A percentile compares a stretch with the other conserved stretches of the same genome.
phyloP scores from a whole-genome alignment of 1,140 invertebrate species.

The Drosophila azteca region DNA sequence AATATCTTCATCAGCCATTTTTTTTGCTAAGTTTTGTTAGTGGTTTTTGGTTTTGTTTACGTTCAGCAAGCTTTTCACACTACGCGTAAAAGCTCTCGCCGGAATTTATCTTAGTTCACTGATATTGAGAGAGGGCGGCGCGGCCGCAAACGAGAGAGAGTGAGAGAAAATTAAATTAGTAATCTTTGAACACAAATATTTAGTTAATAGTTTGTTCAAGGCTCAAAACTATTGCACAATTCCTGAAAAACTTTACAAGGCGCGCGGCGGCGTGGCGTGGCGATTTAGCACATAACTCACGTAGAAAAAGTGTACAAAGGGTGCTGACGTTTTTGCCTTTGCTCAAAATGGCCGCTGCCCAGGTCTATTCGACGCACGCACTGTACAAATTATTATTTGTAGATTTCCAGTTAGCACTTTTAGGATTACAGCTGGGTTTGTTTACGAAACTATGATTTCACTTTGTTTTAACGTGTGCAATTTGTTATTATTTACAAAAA shows the following conservation, averaged over 20 bases:
- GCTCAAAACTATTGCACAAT: too few species aligned
- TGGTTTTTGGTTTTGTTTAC: constrained; percentile 58
- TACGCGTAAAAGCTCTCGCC: constrained; percentile 47
- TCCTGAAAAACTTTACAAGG: not conserved
- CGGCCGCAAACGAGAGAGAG: constrained; percentile 4
- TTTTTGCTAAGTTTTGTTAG: too few species aligned
- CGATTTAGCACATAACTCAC: constrained; percentile 27
- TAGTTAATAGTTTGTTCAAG: too few species aligned
- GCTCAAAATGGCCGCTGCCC: constrained; percentile 74
- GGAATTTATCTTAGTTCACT: constrained; percentile 40
- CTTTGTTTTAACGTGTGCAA: not conserved
- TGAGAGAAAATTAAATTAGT: constrained; percentile 18
- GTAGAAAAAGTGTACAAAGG: constrained; percentile 36
- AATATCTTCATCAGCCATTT: constrained; percentile 83
- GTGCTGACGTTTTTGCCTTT: constrained; percentile 71
- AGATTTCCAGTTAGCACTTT: too few species aligned
- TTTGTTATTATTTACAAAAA: constrained; percentile 52
- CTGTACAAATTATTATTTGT: constrained; percentile 9
- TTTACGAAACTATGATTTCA: not conserved
- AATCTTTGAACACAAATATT: not conserved
- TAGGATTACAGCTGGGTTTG: not conserved
- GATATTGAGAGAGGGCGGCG: constrained; percentile 26
- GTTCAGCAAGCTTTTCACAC: constrained; percentile 45
- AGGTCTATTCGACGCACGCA: constrained; percentile 38
- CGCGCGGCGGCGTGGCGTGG: too few species aligned